These are phyloP conservation scores for Chironomus riparius DNA, from an alignment of 2,888 invertebrate species.

Conservation along the genomic window DNA sequence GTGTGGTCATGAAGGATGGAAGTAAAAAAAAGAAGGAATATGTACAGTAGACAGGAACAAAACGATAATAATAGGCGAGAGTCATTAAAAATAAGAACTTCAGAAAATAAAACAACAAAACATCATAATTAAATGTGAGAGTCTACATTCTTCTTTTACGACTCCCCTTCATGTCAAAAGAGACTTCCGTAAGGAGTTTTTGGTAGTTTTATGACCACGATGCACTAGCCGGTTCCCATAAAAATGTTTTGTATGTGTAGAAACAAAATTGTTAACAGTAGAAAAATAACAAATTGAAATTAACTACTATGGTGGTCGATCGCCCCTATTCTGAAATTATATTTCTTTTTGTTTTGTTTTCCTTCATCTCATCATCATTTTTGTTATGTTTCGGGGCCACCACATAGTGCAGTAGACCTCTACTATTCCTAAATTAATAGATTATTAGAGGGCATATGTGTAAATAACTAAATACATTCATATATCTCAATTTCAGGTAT, in stretches of 20 bases:
- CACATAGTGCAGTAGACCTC: not conserved
- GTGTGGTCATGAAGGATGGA: not conserved
- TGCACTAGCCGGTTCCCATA: not conserved
- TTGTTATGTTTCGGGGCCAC: not conserved
- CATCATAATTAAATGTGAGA: constrained; percentile 5
- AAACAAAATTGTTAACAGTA: constrained; percentile 1
- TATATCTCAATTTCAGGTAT: not conserved
- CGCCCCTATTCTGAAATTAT: not conserved
- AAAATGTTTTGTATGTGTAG: not conserved
- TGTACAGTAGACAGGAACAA: not conserved
- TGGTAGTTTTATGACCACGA: not conserved
- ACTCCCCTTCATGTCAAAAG: not conserved
- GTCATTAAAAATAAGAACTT: not conserved
- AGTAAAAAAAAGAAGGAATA: not conserved
- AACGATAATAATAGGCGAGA: not conserved
- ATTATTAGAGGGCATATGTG: not conserved
- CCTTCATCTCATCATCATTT: not conserved
- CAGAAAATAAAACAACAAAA: not conserved
- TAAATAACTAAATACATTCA: not conserved
- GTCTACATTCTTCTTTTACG: not conserved
- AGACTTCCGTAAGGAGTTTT: not conserved
- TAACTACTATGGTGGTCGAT: not conserved
- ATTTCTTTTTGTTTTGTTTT: not conserved
- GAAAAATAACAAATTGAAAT: constrained; percentile 8
- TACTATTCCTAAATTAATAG: not conserved